Conservation (phyloP, 37 sponge, comb jelly and placozoan genomes). For the Spongilla lacustris region DNA sequence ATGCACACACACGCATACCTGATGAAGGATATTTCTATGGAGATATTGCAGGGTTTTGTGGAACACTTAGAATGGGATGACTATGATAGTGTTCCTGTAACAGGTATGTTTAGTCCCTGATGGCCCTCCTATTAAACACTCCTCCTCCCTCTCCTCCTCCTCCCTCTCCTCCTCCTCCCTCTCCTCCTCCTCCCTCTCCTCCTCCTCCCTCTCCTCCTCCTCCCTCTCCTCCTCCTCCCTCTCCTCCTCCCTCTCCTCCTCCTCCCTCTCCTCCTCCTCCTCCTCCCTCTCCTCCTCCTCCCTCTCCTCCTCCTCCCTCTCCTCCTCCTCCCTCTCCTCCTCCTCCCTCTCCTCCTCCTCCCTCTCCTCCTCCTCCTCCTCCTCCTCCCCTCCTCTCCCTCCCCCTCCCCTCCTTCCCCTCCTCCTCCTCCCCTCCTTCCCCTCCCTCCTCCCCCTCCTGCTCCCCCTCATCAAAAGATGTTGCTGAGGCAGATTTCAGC, state of each 20-base stretch:
- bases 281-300: not conserved
- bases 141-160: not conserved
- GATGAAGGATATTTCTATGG: slow-evolving; percentile 35
- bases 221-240: too few species aligned
- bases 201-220: too few species aligned
- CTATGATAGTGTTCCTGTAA: not conserved
- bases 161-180: not conserved
- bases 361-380: not conserved
- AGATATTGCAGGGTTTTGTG: slow-evolving; percentile 85
- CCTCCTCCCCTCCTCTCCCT: not conserved
- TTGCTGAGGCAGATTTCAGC: not conserved
- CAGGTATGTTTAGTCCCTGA: not conserved
- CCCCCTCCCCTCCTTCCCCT: not conserved
- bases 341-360: not conserved
- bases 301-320: not conserved
- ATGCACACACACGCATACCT: not conserved
- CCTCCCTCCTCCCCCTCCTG: not conserved
- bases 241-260: too few species aligned
- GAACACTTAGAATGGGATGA: slow-evolving; percentile 72
- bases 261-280: too few species aligned
- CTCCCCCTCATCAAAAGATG: not conserved
- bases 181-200: too few species aligned
- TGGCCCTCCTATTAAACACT: not conserved
- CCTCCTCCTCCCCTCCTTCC: not conserved
- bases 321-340: not conserved